Evolutionary conservation across 2,113 vertebrate genomes (phyloP), one percentile per base, ranked within the genome.

Genomic region (Oncorhynchus gorbuscha): DNA sequence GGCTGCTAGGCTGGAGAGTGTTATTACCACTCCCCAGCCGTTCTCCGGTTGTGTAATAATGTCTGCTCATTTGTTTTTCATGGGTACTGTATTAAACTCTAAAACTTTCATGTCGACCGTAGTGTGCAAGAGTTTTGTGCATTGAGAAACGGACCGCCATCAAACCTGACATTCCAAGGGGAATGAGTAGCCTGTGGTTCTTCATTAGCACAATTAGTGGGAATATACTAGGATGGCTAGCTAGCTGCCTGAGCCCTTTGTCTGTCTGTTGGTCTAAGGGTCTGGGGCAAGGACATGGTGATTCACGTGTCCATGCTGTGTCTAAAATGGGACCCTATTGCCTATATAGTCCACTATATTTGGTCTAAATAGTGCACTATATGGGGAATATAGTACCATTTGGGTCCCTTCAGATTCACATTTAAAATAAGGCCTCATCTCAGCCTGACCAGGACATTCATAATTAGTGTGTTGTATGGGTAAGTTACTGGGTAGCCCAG

Each of bases 121-220:
- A 11, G 55, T 45, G 39, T 45, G 39, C 9, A 9, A 45, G 9
- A 20, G 59, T 62, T 62, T 62, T 13, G 61, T 72, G 3, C 5
- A 61, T 66, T 13, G n/a, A 26, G 20, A 78, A 66, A 26, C 20
- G 0, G 24, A 12, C 39, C 39, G 39, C 2, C 39, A 39, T 39
- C 39, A 39, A 39, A 2, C 39, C 39, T 75, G 66, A 80, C 68
- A 83, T 74, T 80, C 75, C 35, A 45, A 24, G 62, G 35, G 66
- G 78, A 61, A 74, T 62, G 28, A 73, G 71, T 75, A 26, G 14
- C 69, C 72, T 69, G 77, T 69, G 65, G 71, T 67, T 51, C 61
- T 81, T 84, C 74, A 70, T 80, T 82, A 73, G 64, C 28, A 28
- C 58, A 67, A 85, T 79, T 78, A 68, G 28, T 64, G 67, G 39